Percentiles rank a stretch among this genome's conserved stretches.
These are phyloP conservation scores for Panulirus ornatus DNA, from an alignment of 1,140 invertebrate species.

Conservation along the genomic window DNA sequence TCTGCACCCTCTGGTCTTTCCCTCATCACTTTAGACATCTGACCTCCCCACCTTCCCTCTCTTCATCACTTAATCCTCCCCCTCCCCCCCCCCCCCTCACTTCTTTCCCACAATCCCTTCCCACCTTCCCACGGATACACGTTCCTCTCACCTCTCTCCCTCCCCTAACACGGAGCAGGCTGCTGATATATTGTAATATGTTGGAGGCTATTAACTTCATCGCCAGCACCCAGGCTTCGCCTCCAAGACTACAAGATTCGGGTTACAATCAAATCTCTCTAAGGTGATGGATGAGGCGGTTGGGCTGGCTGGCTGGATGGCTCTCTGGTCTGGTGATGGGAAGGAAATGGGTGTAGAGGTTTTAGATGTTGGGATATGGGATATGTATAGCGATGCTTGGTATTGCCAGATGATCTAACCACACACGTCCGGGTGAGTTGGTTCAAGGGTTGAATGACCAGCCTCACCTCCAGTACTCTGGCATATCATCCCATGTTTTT, in stretches of 20 bases:
- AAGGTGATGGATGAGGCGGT: constrained; percentile 1
- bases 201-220: constrained; percentile 9
- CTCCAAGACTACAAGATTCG: background rate
- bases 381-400: too few species aligned
- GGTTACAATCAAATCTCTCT: constrained; percentile 11
- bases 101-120: too few species aligned
- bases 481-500: too few species aligned
- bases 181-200: constrained; percentile 3
- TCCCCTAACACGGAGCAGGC: background rate
- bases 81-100: background rate
- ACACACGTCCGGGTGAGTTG: too few species aligned
- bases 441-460: too few species aligned
- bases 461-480: too few species aligned
- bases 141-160: background rate
- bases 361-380: background rate
- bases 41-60: background rate
- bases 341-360: background rate
- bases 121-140: too few species aligned
- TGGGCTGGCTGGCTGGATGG: too few species aligned
- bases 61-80: too few species aligned
- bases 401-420: too few species aligned
- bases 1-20: too few species aligned
- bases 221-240: background rate
- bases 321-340: background rate
- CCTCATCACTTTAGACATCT: too few species aligned